Evolutionary conservation across 92 coral and sea anemone species (phyloP).

Genomic region (Paramuricea clavata): DNA sequence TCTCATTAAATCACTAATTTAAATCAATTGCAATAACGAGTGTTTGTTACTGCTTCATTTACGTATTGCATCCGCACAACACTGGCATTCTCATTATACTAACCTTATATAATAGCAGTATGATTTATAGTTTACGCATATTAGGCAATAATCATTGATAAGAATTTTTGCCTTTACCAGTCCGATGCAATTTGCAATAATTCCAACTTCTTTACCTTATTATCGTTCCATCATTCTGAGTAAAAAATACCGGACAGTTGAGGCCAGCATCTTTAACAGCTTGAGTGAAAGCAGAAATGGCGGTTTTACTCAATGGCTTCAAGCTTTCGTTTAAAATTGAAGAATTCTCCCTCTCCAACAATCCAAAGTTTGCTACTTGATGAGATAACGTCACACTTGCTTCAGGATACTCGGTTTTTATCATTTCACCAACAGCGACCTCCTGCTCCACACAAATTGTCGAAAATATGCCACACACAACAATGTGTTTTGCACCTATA

Average conservation of each 20-base stretch:
- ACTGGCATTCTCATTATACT: too few relatives aligned
- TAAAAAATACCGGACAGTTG: slow-evolving; percentile 84
- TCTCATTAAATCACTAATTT: too few relatives aligned
- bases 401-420: slow-evolving; percentile 66
- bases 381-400: slow-evolving; percentile 88
- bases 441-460: slow-evolving; percentile 83
- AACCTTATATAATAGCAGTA: too few relatives aligned
- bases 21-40: too few relatives aligned
- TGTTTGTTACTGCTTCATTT: too few relatives aligned
- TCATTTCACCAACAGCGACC: slow-evolving; percentile 65
- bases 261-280: slow-evolving; percentile 77
- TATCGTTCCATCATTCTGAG: slow-evolving; percentile 98
- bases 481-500: slow-evolving; percentile 79
- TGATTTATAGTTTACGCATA: too few relatives aligned
- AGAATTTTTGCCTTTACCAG: too few relatives aligned
- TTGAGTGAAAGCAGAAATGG: slow-evolving; percentile 75
- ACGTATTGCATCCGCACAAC: too few relatives aligned
- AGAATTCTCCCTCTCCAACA: slow-evolving; percentile 94
- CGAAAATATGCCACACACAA: slow-evolving; percentile 90
- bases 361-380: slow-evolving; percentile 82
- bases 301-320: slow-evolving; percentile 81
- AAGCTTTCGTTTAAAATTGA: slow-evolving; percentile 91
- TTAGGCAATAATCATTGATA: neutral
- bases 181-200: neutral
- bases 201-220: slow-evolving; percentile 64